Percentiles rank a stretch among this genome's conserved stretches.
Conservation (phyloP, 2,113 vertebrate genomes). For the Rhineura floridana region DNA sequence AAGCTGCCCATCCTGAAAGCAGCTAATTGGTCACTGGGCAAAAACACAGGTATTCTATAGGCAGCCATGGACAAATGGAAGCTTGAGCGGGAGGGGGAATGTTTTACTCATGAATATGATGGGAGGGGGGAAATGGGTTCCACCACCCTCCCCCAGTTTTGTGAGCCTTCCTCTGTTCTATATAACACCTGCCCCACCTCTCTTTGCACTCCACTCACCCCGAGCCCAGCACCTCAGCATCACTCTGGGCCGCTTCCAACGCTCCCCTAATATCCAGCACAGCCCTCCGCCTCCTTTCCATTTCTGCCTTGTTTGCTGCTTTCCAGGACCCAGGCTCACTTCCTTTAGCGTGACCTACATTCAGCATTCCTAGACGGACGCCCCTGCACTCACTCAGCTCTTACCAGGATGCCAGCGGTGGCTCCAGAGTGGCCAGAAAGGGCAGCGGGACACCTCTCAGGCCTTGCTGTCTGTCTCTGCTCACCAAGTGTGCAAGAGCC, state of each 20-base stretch:
- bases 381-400: neutral
- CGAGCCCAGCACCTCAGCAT: neutral
- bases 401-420: neutral
- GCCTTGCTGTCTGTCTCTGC: no score
- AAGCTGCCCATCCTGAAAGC: neutral
- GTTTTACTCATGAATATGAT: neutral
- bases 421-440: neutral
- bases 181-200: no score
- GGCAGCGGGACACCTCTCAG: neutral
- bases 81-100: no score
- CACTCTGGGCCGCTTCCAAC: neutral
- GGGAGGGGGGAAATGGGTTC: no score
- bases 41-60: neutral
- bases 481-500: neutral
- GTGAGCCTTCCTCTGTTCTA: no score
- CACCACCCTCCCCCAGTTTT: no score
- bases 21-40: no score
- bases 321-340: neutral
- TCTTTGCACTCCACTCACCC: neutral
- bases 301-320: neutral
- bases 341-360: conserved; percentile 1
- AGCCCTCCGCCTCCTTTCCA: no score
- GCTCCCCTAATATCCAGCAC: neutral
- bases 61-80: no score
- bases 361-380: neutral